phyloP scores from a whole-genome alignment of 2,888 invertebrate species.

The Nymphalis urticae region DNA sequence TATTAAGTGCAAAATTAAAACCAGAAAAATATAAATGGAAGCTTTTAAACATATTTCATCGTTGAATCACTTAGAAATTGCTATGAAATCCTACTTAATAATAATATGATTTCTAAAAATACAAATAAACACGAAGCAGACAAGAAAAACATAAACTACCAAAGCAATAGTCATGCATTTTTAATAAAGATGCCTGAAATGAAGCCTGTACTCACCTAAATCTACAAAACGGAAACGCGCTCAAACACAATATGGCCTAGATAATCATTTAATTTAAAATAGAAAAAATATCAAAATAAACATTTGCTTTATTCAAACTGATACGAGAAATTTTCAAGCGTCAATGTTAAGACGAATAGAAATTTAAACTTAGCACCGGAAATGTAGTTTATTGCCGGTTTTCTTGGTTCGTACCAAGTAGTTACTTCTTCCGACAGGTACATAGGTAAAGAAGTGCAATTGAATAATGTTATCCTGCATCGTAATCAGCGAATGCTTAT shows the following conservation, averaged over 20 bases:
- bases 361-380: no score
- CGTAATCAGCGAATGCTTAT: no score
- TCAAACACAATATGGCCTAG: not conserved
- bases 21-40: not conserved
- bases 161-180: constrained; percentile 1
- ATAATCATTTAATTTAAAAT: not conserved
- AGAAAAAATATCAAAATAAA: not conserved
- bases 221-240: not conserved
- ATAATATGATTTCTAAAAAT: not conserved
- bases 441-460: no score
- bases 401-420: no score
- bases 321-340: no score
- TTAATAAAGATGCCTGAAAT: not conserved
- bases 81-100: no score
- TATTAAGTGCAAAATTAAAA: not conserved
- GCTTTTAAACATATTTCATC: not conserved
- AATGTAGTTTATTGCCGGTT: no score
- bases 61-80: no score
- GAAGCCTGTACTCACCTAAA: not conserved
- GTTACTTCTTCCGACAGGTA: no score
- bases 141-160: constrained; percentile 1
- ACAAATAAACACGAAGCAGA: constrained; percentile 1
- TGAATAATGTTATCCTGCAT: no score
- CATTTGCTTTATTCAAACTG: no score
- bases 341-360: no score